Percentiles rank a stretch among this genome's conserved stretches.
phyloP scores from a whole-genome alignment of 35 echinoderm and acorn worm species.

The Apostichopus californicus region DNA sequence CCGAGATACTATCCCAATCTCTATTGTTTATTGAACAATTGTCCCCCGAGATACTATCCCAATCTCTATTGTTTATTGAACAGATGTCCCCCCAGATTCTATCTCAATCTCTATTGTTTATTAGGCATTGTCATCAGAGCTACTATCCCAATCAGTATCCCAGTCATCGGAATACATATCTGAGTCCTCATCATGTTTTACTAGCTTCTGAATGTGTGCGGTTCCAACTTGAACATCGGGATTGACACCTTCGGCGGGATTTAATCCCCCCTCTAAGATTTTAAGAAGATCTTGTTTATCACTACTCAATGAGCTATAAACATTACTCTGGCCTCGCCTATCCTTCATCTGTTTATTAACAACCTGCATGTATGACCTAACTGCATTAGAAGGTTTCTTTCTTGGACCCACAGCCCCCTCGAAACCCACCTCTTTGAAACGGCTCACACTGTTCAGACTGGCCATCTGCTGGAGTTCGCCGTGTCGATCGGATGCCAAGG shows the following conservation, averaged over 20 bases:
- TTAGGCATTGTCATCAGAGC: conserved; percentile 14
- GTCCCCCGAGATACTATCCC: too few relatives aligned
- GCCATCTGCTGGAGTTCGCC: conserved; percentile 40
- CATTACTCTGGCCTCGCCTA: conserved; percentile 32
- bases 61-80: too few relatives aligned
- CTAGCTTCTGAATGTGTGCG: neutral
- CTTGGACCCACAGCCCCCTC: neutral
- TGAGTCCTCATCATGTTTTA: neutral
- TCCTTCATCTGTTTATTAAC: conserved; percentile 53
- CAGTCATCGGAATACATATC: conserved; percentile 53
- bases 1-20: conserved; percentile 34
- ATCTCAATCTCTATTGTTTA: too few relatives aligned
- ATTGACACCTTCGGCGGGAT: neutral
- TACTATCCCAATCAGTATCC: conserved; percentile 57
- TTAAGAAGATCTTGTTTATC: conserved; percentile 13
- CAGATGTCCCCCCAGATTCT: too few relatives aligned
- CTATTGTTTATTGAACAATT: too few relatives aligned
- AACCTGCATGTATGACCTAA: conserved; percentile 33
- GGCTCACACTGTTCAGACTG: conserved; percentile 33
- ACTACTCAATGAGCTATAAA: neutral
- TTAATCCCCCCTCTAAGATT: conserved; percentile 11
- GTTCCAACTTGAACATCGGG: neutral
- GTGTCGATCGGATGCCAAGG: conserved; percentile 31
- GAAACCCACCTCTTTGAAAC: conserved; percentile 60
- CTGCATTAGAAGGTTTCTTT: conserved; percentile 10